Conservation (phyloP, 2,797 vertebrate species). For the Scleropages formosus region DNA sequence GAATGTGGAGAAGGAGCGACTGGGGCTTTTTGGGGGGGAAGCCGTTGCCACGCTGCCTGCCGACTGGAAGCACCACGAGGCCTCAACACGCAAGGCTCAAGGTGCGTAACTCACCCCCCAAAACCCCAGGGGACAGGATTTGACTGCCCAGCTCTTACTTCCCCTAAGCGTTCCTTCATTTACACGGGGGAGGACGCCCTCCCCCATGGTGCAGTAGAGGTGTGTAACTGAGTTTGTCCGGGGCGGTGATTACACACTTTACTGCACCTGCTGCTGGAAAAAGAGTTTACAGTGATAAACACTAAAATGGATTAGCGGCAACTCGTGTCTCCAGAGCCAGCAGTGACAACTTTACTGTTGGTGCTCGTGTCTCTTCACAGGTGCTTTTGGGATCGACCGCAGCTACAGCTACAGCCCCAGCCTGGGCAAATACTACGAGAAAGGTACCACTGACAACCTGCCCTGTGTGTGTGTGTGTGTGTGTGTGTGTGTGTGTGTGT, state of each 20-base stretch:
- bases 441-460: slow-evolving; percentile 69
- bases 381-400: slow-evolving; percentile 74
- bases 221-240: too few species aligned
- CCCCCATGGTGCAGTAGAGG: too few species aligned
- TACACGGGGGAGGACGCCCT: too few species aligned
- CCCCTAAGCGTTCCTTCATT: too few species aligned
- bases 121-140: slow-evolving; percentile 71
- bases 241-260: too few species aligned
- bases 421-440: slow-evolving; percentile 71
- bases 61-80: slow-evolving; percentile 81
- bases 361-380: slow-evolving; percentile 56
- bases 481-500: too few species aligned
- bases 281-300: too few species aligned
- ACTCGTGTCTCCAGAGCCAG: too few species aligned
- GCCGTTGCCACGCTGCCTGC: slow-evolving; percentile 82
- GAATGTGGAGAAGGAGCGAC: slow-evolving; percentile 69
- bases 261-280: too few species aligned
- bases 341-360: too few species aligned
- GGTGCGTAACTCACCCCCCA: slow-evolving; percentile 33
- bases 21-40: slow-evolving; percentile 67
- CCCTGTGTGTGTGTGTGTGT: too few species aligned
- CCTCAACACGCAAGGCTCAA: slow-evolving; percentile 21
- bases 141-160: not conserved
- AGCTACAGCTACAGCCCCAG: slow-evolving; percentile 79
- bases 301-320: too few species aligned